Conservation (phyloP, 1,140 invertebrate species). For the Drosophila rhopaloa region DNA sequence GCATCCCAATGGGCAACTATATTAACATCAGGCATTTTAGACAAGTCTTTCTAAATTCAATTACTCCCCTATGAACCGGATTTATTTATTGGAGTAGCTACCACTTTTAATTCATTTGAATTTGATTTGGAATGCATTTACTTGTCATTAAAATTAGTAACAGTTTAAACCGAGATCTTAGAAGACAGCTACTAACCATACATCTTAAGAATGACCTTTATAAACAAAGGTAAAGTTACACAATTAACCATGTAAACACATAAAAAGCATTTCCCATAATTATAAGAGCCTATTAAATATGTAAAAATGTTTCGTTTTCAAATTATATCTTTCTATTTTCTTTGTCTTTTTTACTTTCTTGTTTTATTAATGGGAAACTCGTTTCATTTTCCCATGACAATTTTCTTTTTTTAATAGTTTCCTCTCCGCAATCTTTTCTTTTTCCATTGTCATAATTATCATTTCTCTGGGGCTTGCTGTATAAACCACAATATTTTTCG, state of each 20-base stretch:
- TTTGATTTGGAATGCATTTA: neutral
- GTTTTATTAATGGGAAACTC: no score
- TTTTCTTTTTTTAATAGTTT: slow-evolving; percentile 24
- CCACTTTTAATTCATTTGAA: no score
- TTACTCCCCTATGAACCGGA: no score
- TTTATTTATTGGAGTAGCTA: no score
- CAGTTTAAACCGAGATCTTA: no score
- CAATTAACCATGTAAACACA: no score
- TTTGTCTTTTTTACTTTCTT: neutral
- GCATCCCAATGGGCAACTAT: no score
- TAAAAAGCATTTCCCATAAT: neutral
- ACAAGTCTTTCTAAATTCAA: no score
- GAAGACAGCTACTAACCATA: no score
- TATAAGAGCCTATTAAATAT: neutral
- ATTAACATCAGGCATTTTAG: no score
- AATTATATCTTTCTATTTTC: neutral
- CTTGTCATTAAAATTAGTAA: no score
- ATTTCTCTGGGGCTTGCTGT: slow-evolving; percentile 46
- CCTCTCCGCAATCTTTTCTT: slow-evolving; percentile 23
- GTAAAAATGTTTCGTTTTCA: slow-evolving; percentile 1
- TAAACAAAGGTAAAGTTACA: neutral
- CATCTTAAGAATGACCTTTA: neutral
- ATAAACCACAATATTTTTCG: slow-evolving; percentile 36
- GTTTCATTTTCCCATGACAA: slow-evolving; percentile 42
- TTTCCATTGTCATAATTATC: slow-evolving; percentile 50